Percentiles rank a stretch among this genome's conserved stretches.
These are phyloP conservation scores for Rhopalosiphum maidis DNA, from an alignment of 1,140 invertebrate species.

Conservation along the genomic window DNA sequence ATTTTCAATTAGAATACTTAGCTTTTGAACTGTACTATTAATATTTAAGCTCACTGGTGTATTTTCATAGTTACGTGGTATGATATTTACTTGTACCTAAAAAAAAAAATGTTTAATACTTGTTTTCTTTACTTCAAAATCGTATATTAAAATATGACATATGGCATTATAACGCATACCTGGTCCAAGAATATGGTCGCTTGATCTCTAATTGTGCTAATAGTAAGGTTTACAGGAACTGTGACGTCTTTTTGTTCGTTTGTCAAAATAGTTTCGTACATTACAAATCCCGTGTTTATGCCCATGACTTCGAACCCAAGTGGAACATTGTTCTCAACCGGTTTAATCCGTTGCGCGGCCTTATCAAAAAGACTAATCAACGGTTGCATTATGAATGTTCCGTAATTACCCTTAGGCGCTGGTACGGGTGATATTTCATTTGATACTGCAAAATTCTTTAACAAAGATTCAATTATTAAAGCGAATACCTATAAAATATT, in stretches of 20 bases:
- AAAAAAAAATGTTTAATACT: not conserved
- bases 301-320: slow-evolving; percentile 25
- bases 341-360: not conserved
- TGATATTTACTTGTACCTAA: not conserved
- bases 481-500: not conserved
- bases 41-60: not conserved
- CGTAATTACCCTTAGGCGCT: slow-evolving; percentile 45
- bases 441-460: slow-evolving; percentile 65
- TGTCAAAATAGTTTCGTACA: slow-evolving; percentile 52
- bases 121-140: no score
- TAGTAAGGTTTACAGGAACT: slow-evolving; percentile 63
- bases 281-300: slow-evolving; percentile 20
- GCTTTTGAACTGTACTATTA: slow-evolving; percentile 47
- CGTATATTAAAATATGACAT: no score
- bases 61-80: not conserved
- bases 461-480: slow-evolving; percentile 10
- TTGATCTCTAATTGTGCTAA: slow-evolving; percentile 39
- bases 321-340: not conserved
- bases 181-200: slow-evolving; percentile 13
- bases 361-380: slow-evolving; percentile 32
- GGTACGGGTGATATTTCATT: slow-evolving; percentile 44
- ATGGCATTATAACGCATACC: not conserved
- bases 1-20: slow-evolving; percentile 82
- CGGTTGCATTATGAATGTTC: slow-evolving; percentile 21
- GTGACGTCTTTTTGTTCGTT: slow-evolving; percentile 60